Evolutionary conservation across 1,140 invertebrate genomes (phyloP).

Genomic region (Zaprionus capensis): DNA sequence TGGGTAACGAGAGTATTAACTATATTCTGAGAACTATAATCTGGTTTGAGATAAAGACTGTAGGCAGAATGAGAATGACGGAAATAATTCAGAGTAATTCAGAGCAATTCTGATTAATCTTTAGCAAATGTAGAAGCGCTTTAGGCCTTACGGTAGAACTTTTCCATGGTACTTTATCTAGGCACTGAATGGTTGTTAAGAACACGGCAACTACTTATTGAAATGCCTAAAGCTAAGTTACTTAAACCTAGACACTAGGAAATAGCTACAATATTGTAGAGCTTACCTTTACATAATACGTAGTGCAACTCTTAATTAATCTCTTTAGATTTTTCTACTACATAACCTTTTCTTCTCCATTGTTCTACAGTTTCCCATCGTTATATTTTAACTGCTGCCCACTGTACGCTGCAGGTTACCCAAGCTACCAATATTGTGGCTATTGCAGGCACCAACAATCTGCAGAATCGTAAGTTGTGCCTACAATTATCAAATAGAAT

Average conservation of each 20-base stretch:
- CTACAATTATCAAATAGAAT: not conserved
- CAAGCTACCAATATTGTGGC: conserved; percentile 53
- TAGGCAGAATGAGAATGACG: not conserved
- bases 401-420: conserved; percentile 46
- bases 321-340: not conserved
- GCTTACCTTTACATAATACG: too few relatives aligned
- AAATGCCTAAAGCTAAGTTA: too few relatives aligned
- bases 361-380: conserved; percentile 59
- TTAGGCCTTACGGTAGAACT: too few relatives aligned
- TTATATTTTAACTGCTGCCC: conserved; percentile 68
- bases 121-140: too few relatives aligned
- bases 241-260: too few relatives aligned
- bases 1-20: conserved; percentile 26
- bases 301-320: too few relatives aligned
- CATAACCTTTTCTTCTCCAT: not conserved
- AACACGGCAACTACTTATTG: too few relatives aligned
- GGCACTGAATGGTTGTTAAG: too few relatives aligned
- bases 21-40: not conserved
- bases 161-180: too few relatives aligned
- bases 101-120: too few relatives aligned
- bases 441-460: conserved; percentile 61
- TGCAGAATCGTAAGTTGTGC: conserved; percentile 55
- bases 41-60: not conserved
- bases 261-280: too few relatives aligned
- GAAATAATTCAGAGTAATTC: too few relatives aligned